phyloP scores from a whole-genome alignment of 2,888 invertebrate genomes.

The Protula sp. region DNA sequence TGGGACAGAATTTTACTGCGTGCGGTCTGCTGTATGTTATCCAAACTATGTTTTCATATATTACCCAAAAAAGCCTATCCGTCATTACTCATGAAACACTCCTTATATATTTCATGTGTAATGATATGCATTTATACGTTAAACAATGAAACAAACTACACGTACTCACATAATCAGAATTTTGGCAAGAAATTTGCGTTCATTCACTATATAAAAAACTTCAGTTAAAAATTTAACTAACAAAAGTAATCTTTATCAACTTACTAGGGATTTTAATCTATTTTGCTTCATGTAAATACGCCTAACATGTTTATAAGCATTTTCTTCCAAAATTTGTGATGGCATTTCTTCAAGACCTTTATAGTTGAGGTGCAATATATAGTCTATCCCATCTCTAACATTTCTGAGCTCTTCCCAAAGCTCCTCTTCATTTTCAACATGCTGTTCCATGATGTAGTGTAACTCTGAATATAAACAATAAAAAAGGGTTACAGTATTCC shows the following conservation, averaged over 20 bases:
- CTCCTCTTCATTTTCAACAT: too few species aligned
- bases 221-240: neutral
- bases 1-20: too few species aligned
- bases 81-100: too few species aligned
- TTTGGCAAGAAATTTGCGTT: neutral
- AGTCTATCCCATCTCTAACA: constrained; percentile 1
- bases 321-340: neutral
- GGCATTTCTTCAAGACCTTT: constrained; percentile 4
- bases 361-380: constrained; percentile 6
- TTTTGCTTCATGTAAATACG: constrained; percentile 8
- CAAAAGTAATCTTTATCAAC: neutral
- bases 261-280: constrained; percentile 4
- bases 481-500: too few species aligned
- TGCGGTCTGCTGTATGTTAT: too few species aligned
- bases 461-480: too few species aligned
- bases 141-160: neutral
- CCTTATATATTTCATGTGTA: too few species aligned
- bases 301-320: constrained; percentile 1
- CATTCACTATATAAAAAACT: neutral
- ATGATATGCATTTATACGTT: neutral
- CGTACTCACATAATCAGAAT: neutral
- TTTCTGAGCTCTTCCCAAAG: constrained; percentile 4
- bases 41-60: too few species aligned
- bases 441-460: too few species aligned
- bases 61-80: too few species aligned